Evolutionary conservation across 2,113 vertebrate species (phyloP).

Genomic region (Petrocephalus microphthalmus): DNA sequence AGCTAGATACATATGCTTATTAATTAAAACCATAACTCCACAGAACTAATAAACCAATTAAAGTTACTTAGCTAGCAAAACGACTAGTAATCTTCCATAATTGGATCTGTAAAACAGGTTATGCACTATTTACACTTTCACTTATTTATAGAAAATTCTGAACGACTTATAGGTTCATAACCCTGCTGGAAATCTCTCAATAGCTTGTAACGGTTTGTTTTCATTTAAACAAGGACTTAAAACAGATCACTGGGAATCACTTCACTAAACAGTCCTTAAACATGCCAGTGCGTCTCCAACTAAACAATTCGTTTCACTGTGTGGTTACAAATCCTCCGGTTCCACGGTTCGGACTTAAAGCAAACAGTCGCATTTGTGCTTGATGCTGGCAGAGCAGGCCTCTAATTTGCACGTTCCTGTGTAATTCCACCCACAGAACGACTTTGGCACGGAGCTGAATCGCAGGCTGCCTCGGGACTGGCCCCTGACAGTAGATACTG

Average conservation of each 20-base stretch:
- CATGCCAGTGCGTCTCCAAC: neutral
- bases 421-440: neutral
- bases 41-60: neutral
- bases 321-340: neutral
- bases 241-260: neutral
- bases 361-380: neutral
- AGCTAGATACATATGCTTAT: neutral
- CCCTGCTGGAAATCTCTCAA: neutral
- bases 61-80: neutral
- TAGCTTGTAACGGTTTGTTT: neutral
- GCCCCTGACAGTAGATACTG: neutral
- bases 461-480: neutral
- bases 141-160: neutral
- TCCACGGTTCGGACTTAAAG: neutral
- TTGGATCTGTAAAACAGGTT: neutral
- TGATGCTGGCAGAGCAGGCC: neutral
- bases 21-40: neutral
- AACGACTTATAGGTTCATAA: neutral
- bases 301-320: slow-evolving; percentile 1
- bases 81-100: neutral
- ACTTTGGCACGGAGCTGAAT: neutral
- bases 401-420: neutral
- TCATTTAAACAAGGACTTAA: neutral
- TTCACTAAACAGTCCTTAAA: neutral
- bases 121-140: neutral